Conservation (phyloP, 2,113 vertebrate genomes). For the Eolophus roseicapilla region DNA sequence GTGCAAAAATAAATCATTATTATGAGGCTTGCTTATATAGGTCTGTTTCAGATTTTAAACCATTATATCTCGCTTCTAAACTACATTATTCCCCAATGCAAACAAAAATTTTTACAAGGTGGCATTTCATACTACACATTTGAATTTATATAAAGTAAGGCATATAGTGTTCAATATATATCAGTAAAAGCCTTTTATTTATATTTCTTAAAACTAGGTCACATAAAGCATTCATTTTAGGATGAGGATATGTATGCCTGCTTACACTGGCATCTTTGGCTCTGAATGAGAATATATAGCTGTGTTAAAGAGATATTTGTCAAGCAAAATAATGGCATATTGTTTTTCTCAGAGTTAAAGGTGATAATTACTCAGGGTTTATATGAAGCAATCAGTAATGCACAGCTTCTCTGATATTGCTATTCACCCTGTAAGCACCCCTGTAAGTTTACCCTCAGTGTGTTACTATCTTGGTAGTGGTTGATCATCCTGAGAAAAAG, state of each 20-base stretch:
- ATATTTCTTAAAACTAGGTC: constrained; percentile 42
- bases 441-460: background rate
- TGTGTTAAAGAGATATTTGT: constrained; percentile 22
- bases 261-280: background rate
- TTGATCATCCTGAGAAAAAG: background rate
- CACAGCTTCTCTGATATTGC: background rate
- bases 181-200: constrained; percentile 47
- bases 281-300: background rate
- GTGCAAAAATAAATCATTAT: constrained; percentile 66
- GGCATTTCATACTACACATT: constrained; percentile 31
- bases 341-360: constrained; percentile 23
- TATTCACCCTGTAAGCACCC: background rate
- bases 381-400: background rate
- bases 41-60: constrained; percentile 49
- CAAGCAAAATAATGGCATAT: constrained; percentile 4
- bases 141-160: constrained; percentile 50
- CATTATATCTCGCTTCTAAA: constrained; percentile 54
- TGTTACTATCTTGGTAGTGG: background rate
- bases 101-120: constrained; percentile 47
- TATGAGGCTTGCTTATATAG: constrained; percentile 41
- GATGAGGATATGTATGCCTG: background rate
- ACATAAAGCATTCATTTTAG: constrained; percentile 47
- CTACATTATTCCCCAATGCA: constrained; percentile 24
- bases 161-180: constrained; percentile 2
- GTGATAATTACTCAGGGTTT: constrained; percentile 30